Evolutionary conservation across 2,113 vertebrate species (phyloP), one percentile per base, ranked within the genome.

Genomic region (Fregata magnificens): DNA sequence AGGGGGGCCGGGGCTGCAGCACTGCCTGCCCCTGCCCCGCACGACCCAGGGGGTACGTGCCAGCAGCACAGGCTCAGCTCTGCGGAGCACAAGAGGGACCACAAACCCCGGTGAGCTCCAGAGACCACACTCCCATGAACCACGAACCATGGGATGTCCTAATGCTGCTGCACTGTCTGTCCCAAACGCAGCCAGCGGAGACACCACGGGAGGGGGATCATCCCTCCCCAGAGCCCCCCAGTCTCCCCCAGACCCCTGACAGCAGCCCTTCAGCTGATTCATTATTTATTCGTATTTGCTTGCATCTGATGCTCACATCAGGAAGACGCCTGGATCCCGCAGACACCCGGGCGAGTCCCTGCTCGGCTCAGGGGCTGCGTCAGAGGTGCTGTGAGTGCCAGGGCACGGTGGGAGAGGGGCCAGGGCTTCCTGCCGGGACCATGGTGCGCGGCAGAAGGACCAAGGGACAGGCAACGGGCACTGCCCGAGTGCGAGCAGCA

Each of bases 101-200:
- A 0, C 18, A 28, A 21, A 62, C 16, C 47, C 61, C 17, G 3
- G 6, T 6, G 34, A 83, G 61, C 62, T 74, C 61, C 58, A 31
- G 10, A 55, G 32, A 31, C 5, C 3, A 1, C 3, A 3, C 32
- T 63, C 58, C 49, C 1, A 0, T 2, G 8, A 58, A 38, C 38
- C 72, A 50, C 5, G 0, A 44, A 15, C 26, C 15, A 2, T 0
- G 16, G 42, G 38, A 28, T 4, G 3, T 5, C 8, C 22, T 7
- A 18, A 10, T 9, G n/a, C 36, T 4, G 10, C 61, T 3, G 28
- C 55, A 3, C 28, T n/a, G 56, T 26, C 61, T 10, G 1, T 19
- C 55, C 65, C 69, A 29, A 53, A 70, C 0, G 4, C 72, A 42
- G 55, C 44, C 81, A 17, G 24, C 1, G 5, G 71, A 31, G 16